A percentile compares a stretch with the other conserved stretches of the same genome.
Evolutionary conservation across 2,113 vertebrate species (phyloP).

Genomic region (Chaetorhynchus papuensis): DNA sequence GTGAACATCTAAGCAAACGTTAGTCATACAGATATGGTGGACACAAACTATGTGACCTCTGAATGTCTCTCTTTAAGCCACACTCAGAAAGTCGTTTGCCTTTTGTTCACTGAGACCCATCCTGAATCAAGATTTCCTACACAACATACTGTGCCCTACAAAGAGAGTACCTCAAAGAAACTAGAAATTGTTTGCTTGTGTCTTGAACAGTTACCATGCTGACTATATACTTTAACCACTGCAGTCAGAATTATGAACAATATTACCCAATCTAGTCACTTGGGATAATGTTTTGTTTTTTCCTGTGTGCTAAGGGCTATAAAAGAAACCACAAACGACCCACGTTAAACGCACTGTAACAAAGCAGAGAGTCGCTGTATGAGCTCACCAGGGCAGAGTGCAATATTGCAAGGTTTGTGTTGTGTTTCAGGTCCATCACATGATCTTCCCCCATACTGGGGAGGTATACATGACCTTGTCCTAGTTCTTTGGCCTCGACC

Average conservation of each 20-base stretch:
- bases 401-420: constrained; percentile 99
- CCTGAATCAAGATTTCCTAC: background rate
- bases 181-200: background rate
- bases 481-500: constrained; percentile 98
- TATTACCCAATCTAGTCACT: background rate
- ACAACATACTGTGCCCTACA: background rate
- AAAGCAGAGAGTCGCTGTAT: constrained; percentile 15
- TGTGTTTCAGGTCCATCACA: constrained; percentile 98
- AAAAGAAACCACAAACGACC: background rate
- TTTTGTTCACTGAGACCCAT: background rate
- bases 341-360: background rate
- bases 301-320: background rate
- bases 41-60: background rate
- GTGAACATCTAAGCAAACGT: background rate
- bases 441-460: constrained; percentile 92
- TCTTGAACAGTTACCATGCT: background rate
- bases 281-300: background rate
- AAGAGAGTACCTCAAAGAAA: background rate
- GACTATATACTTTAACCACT: background rate
- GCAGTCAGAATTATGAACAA: background rate
- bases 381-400: constrained; percentile 92
- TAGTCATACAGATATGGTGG: background rate
- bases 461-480: constrained; percentile 92
- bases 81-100: background rate
- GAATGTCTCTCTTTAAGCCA: background rate